Evolutionary conservation across 2,888 invertebrate genomes (phyloP).

Genomic region (Schizotus pectinicornis): DNA sequence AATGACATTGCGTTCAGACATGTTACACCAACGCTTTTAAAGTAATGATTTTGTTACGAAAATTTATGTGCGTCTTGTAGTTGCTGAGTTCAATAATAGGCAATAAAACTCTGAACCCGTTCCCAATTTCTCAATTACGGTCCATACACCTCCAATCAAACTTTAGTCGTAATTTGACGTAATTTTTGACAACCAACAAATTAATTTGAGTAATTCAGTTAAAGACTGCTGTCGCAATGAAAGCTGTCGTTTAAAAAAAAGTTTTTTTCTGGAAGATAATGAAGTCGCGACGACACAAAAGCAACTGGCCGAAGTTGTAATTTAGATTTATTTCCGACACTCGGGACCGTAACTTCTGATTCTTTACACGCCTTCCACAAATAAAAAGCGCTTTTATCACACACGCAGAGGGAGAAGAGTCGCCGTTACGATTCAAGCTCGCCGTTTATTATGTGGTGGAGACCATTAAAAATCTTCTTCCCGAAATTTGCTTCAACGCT

Average conservation of each 20-base stretch:
- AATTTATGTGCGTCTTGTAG: slow-evolving; percentile 12
- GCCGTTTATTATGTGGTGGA: no score
- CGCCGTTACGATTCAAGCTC: neutral
- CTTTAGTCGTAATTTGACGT: no score
- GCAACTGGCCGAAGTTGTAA: slow-evolving; percentile 13
- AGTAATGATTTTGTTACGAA: slow-evolving; percentile 10
- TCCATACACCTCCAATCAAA: no score
- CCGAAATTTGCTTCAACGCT: no score
- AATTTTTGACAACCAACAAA: no score
- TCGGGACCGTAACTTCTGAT: slow-evolving; percentile 21
- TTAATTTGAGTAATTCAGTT: no score
- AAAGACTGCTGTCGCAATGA: no score
- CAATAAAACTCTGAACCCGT: slow-evolving; percentile 20
- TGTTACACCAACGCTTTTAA: slow-evolving; percentile 6
- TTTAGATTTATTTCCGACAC: slow-evolving; percentile 28
- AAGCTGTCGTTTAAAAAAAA: slow-evolving; percentile 19
- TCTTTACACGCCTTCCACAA: slow-evolving; percentile 18
- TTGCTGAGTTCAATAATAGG: slow-evolving; percentile 18
- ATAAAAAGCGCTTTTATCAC: slow-evolving; percentile 21
- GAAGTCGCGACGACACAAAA: slow-evolving; percentile 18
- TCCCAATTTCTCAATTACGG: neutral
- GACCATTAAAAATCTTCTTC: no score
- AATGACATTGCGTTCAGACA: slow-evolving; percentile 1
- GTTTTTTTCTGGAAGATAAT: slow-evolving; percentile 25
- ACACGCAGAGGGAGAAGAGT: neutral